Base-by-base conservation (phyloP, 2,113 vertebrate genomes). In the Rhipidura dahli region DNA sequence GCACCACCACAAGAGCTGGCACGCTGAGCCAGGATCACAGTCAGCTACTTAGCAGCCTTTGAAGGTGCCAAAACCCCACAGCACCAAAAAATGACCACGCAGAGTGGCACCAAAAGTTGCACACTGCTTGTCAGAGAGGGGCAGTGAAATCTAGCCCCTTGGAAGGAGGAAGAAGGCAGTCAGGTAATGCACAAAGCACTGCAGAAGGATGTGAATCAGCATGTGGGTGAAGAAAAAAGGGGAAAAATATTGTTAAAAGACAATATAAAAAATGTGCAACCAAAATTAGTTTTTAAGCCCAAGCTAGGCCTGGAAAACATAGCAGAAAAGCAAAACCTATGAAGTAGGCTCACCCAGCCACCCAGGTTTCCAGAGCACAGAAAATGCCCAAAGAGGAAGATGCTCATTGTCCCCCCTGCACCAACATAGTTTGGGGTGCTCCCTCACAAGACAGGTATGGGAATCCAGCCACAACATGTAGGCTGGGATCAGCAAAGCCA, bases 401-500 rank as follows among this genome's bases (percentile, higher is more conserved):
- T 26, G 60, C 4, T 72, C 2, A 2, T 24, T 0, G 0, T 44
- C 12, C 37, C 7, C 31, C 15, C 33, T 75, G 26, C 0, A 4
- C 31, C 7, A 1, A 17, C 1, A 2, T 8, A 35, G 45, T 31
- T 40, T 69, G 44, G 13, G 11, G 28, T 0, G 0, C 64, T 63
- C 73, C 37, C 15, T 65, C 3, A 0, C 23, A 44, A 20, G 20
- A 27, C 6, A 9, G 8, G 42, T 23, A 31, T 2, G 53, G 50
- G 63, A 90, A 91, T 40, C 26, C 49, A 90, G 45, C 21, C 9
- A 1, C 47, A 59, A n/a, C 27, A 59, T 2, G 9, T 0, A 5
- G 33, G 40, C 51, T 5, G 3, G 31, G 33, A 86, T 53, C 50
- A 88, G 63, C 51, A 70, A 70, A 88, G 45, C n/a, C 88, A 94